Conservation (phyloP, 1,140 invertebrate genomes). For the Drosophila seguyi region DNA sequence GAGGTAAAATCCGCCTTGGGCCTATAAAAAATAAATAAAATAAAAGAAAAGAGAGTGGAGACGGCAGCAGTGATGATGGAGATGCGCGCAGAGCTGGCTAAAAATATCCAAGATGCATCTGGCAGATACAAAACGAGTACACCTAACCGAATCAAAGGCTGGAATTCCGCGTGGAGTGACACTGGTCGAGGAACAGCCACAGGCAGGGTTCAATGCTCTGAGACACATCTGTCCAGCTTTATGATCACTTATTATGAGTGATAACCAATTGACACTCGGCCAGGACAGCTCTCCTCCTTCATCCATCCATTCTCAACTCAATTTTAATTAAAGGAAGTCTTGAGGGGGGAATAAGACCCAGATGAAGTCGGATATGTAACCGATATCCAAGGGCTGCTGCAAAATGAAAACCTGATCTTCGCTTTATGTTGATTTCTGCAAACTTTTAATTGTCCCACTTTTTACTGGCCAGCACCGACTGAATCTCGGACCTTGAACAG, state of each 20-base stretch:
- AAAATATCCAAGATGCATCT: slow-evolving; percentile 64
- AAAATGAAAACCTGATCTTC: slow-evolving; percentile 47
- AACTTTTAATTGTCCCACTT: slow-evolving; percentile 59
- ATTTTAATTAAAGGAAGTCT: slow-evolving; percentile 48
- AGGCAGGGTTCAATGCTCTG: slow-evolving; percentile 45
- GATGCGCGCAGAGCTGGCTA: slow-evolving; percentile 35
- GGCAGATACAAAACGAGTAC: slow-evolving; percentile 57
- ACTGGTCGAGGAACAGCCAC: slow-evolving; percentile 7
- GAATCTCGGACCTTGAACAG: slow-evolving; percentile 36
- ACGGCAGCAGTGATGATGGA: slow-evolving; percentile 8
- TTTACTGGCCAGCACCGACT: slow-evolving; percentile 26
- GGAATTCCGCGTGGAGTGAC: slow-evolving; percentile 54
- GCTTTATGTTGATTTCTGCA: slow-evolving; percentile 44
- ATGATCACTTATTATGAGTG: slow-evolving; percentile 58
- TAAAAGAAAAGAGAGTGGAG: slow-evolving; percentile 34
- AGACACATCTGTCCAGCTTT: slow-evolving; percentile 14
- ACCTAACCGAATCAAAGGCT: slow-evolving; percentile 48
- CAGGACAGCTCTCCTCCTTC: slow-evolving; percentile 16
- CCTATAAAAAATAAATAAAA: slow-evolving; percentile 24
- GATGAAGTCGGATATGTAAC: slow-evolving; percentile 43
- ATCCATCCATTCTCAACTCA: slow-evolving; percentile 1
- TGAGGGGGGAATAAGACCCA: background rate
- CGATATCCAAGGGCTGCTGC: slow-evolving; percentile 36
- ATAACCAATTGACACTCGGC: slow-evolving; percentile 57
- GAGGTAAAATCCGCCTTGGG: slow-evolving; percentile 72